Conservation (phyloP, 2,888 invertebrate species). For the Harpalus rufipes region DNA sequence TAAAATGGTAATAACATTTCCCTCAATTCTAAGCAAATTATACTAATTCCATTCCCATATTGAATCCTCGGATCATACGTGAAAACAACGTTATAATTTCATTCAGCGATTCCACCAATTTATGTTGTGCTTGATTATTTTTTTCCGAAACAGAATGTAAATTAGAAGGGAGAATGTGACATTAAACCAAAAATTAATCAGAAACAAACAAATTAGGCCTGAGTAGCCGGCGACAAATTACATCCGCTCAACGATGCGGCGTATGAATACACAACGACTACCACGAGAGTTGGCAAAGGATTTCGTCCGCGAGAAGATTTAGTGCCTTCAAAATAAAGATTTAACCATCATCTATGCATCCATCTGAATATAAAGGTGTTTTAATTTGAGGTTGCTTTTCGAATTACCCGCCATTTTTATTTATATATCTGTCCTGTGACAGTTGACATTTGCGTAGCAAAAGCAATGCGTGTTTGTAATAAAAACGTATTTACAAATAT, state of each 20-base stretch:
- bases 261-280: constrained; percentile 33
- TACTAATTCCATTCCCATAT: constrained; percentile 2
- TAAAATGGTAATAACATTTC: background rate
- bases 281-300: background rate
- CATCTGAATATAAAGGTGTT: background rate
- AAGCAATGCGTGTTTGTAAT: too few relatives aligned
- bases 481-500: too few relatives aligned
- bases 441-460: too few relatives aligned
- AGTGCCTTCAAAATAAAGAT: background rate
- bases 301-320: background rate
- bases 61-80: background rate
- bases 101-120: constrained; percentile 13
- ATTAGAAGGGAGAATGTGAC: constrained; percentile 34
- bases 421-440: too few relatives aligned
- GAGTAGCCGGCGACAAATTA: constrained; percentile 44
- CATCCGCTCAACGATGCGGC: constrained; percentile 18
- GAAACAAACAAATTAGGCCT: constrained; percentile 45
- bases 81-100: constrained; percentile 17
- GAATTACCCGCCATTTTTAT: too few relatives aligned
- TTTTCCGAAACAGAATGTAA: constrained; percentile 32
- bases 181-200: constrained; percentile 49
- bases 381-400: too few relatives aligned
- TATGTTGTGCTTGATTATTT: constrained; percentile 38
- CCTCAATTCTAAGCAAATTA: background rate
- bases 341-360: background rate